A percentile compares a stretch with the other conserved stretches of the same genome.
Conservation (phyloP, 1,140 invertebrate genomes). For the Drosophila paulistorum region DNA sequence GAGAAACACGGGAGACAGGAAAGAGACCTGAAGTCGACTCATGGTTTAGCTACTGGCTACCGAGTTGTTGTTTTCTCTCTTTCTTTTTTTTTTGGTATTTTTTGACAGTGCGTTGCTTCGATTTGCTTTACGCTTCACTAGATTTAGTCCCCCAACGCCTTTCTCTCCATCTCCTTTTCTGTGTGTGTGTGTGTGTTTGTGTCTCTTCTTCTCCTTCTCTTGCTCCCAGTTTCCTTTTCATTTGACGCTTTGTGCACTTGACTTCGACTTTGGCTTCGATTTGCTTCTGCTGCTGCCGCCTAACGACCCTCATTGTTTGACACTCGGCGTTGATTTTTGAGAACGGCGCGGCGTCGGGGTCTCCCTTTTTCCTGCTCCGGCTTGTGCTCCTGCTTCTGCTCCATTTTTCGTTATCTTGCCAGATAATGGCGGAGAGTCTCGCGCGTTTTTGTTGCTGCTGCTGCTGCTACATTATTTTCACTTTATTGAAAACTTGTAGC, state of each 20-base stretch:
- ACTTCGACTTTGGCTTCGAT: conserved; percentile 50
- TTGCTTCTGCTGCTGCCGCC: conserved; percentile 57
- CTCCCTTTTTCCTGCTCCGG: conserved; percentile 4
- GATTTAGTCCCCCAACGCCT: conserved; percentile 53
- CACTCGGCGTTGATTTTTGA: conserved; percentile 74
- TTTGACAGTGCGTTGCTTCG: conserved; percentile 71
- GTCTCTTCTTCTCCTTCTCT: neutral
- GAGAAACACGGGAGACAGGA: conserved; percentile 10
- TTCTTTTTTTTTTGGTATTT: conserved; percentile 29
- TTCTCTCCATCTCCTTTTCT: neutral
- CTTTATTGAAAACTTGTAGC: conserved; percentile 81
- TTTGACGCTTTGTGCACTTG: conserved; percentile 80
- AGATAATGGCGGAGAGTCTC: conserved; percentile 57
- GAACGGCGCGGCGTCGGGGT: conserved; percentile 30
- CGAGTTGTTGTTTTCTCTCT: conserved; percentile 1
- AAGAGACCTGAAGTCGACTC: conserved; percentile 35
- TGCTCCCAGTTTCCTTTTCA: conserved; percentile 66
- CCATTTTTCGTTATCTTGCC: conserved; percentile 48
- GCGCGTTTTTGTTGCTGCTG: conserved; percentile 27
- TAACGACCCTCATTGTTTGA: conserved; percentile 80
- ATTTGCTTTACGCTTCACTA: conserved; percentile 75
- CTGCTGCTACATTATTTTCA: conserved; percentile 73
- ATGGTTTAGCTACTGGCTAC: conserved; percentile 45
- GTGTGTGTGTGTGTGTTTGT: neutral
- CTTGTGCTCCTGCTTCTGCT: conserved; percentile 8